Percentiles rank a stretch among this genome's conserved stretches.
Evolutionary conservation across 2,797 vertebrate species (phyloP).

Genomic region (Cirrhinus mrigala): DNA sequence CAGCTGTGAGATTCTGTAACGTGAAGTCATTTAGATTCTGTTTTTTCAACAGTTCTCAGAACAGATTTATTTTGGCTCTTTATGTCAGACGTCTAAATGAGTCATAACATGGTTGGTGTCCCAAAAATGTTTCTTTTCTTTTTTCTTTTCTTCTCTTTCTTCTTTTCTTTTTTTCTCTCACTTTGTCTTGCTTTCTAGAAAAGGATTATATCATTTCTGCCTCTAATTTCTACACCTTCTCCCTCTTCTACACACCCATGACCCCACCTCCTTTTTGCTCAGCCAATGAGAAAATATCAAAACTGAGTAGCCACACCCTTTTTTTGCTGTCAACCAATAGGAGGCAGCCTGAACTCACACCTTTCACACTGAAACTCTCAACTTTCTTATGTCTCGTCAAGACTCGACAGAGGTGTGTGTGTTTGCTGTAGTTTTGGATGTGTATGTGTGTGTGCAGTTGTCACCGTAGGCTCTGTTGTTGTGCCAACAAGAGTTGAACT

Average conservation of each 20-base stretch:
- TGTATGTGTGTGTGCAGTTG: conserved; percentile 37
- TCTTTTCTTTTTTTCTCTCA: neutral
- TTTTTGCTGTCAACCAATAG: conserved; percentile 73
- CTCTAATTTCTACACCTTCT: conserved; percentile 70
- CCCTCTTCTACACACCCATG: conserved; percentile 58
- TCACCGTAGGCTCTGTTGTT: conserved; percentile 44
- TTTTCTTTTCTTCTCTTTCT: neutral
- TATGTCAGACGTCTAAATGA: conserved; percentile 25
- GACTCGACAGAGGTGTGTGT: conserved; percentile 70
- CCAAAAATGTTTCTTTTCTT: neutral
- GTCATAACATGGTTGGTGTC: conserved; percentile 22
- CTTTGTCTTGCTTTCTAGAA: conserved; percentile 36
- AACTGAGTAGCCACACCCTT: conserved; percentile 67
- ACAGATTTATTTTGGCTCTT: conserved; percentile 73
- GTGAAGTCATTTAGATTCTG: neutral
- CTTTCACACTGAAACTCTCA: conserved; percentile 75
- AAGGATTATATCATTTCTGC: conserved; percentile 65
- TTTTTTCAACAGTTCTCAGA: neutral
- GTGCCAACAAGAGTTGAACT: conserved; percentile 53
- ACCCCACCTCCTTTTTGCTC: conserved; percentile 57
- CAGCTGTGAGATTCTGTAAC: neutral
- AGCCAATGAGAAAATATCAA: conserved; percentile 69
- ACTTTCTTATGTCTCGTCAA: conserved; percentile 67
- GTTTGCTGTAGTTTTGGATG: neutral
- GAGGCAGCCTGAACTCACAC: conserved; percentile 71